Evolutionary conservation across 2,888 invertebrate genomes (phyloP).

Genomic region (Phania funesta): DNA sequence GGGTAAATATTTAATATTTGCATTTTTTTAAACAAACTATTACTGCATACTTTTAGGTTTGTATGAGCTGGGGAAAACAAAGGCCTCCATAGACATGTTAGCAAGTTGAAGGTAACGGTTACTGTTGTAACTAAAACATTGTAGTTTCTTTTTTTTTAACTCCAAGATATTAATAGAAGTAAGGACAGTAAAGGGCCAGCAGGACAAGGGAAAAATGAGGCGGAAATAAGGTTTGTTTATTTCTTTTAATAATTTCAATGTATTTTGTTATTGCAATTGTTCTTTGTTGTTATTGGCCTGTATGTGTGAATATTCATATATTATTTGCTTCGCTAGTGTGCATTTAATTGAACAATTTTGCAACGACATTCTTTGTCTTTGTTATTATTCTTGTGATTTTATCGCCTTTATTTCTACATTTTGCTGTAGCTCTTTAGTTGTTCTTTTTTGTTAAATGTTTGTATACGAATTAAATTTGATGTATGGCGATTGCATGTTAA

Average conservation of each 20-base stretch:
- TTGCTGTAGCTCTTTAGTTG: constrained; percentile 30
- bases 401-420: constrained; percentile 52
- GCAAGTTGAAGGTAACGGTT: not conserved
- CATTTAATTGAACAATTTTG: constrained; percentile 65
- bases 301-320: not conserved
- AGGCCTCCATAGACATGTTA: not conserved
- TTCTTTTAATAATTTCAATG: not conserved
- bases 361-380: constrained; percentile 47
- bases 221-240: constrained; percentile 25
- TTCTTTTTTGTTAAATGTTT: constrained; percentile 24
- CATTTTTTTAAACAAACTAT: constrained; percentile 7
- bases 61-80: not conserved
- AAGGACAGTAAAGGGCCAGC: not conserved
- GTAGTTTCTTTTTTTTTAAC: not conserved
- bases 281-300: not conserved
- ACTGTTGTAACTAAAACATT: not conserved
- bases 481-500: constrained; percentile 60
- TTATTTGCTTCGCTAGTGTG: constrained; percentile 26
- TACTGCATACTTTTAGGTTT: constrained; percentile 19
- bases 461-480: constrained; percentile 41
- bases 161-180: not conserved
- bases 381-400: constrained; percentile 50
- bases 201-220: not conserved
- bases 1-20: constrained; percentile 39
- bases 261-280: not conserved